phyloP scores from a whole-genome alignment of 2,113 vertebrate genomes.

The Mesoclemmys tuberculata region DNA sequence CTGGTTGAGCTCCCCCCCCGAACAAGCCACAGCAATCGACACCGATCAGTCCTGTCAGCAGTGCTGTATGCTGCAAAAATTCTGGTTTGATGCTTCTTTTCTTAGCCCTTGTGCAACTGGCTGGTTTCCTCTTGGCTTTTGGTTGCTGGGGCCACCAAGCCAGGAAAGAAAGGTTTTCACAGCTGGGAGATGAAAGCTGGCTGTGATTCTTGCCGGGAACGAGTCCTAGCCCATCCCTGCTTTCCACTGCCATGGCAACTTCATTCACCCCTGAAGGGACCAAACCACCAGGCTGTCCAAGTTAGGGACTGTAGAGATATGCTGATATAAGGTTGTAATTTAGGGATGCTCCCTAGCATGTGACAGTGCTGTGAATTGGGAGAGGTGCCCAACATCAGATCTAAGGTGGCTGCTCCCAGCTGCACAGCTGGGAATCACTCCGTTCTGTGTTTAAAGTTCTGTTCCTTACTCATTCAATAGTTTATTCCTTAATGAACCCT shows the following conservation, averaged over 20 bases:
- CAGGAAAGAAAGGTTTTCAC: neutral
- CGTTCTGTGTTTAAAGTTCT: no score
- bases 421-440: no score
- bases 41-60: neutral
- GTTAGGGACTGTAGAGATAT: neutral
- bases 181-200: neutral
- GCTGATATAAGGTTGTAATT: no score
- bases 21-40: neutral
- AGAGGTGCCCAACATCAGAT: no score
- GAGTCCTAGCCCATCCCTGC: neutral
- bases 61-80: neutral
- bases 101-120: neutral
- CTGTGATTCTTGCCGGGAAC: neutral
- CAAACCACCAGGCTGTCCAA: neutral
- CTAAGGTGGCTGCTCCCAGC: no score
- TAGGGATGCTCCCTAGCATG: no score
- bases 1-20: neutral
- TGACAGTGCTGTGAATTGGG: no score
- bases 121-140: neutral
- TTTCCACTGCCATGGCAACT: neutral
- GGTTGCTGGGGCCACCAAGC: neutral
- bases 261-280: neutral
- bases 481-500: no score
- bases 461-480: no score
- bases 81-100: neutral